Conservation (phyloP, 2,888 invertebrate genomes). For the Drosophila formosana region DNA sequence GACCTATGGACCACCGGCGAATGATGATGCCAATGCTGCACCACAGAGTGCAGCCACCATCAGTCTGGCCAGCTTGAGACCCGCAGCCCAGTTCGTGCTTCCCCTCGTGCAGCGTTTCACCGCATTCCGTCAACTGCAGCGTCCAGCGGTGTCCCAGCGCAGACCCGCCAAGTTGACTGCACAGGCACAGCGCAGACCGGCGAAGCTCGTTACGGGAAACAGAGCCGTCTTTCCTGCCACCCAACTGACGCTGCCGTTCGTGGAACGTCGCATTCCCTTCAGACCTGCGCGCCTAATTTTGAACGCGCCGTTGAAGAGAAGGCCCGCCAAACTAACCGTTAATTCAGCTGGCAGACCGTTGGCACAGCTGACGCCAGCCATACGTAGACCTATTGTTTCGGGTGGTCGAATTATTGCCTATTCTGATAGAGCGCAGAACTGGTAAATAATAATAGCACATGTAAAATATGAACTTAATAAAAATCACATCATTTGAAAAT, state of each 20-base stretch:
- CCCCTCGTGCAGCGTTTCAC: slow-evolving; percentile 71
- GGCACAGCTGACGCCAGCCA: slow-evolving; percentile 56
- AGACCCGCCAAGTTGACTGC: slow-evolving; percentile 58
- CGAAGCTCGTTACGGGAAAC: slow-evolving; percentile 49
- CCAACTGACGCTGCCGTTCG: slow-evolving; percentile 61
- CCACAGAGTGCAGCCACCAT: slow-evolving; percentile 68
- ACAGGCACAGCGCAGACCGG: slow-evolving; percentile 51
- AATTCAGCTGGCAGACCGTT: slow-evolving; percentile 14
- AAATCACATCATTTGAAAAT: slow-evolving; percentile 6
- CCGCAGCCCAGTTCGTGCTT: slow-evolving; percentile 67
- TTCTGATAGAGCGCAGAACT: slow-evolving; percentile 61
- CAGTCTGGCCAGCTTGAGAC: slow-evolving; percentile 61
- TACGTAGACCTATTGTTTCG: slow-evolving; percentile 50
- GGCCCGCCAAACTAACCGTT: slow-evolving; percentile 30
- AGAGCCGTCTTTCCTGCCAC: slow-evolving; percentile 52
- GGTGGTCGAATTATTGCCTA: slow-evolving; percentile 60
- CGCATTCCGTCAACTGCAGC: slow-evolving; percentile 68
- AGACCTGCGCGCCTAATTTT: slow-evolving; percentile 55
- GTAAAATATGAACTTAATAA: slow-evolving; percentile 27
- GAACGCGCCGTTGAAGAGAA: slow-evolving; percentile 56
- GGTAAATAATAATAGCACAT: slow-evolving; percentile 43
- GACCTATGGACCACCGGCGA: slow-evolving; percentile 44
- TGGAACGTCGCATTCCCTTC: slow-evolving; percentile 64
- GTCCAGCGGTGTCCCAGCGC: slow-evolving; percentile 49
- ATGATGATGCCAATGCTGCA: slow-evolving; percentile 18